Conservation (phyloP, 2,797 vertebrate genomes). For the Silurus aristotelis region DNA sequence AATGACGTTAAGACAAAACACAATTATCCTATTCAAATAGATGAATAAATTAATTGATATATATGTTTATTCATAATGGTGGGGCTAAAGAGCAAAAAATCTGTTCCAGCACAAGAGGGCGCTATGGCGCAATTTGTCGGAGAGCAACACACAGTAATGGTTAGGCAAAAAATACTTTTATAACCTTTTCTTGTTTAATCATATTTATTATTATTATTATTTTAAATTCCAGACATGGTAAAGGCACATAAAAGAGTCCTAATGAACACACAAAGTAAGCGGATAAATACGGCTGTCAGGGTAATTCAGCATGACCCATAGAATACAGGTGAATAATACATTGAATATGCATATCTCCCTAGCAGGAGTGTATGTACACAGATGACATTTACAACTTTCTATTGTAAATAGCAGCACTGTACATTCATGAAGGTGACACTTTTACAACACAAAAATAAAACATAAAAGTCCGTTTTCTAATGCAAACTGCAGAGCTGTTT, state of each 20-base stretch:
- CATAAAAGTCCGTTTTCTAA: neutral
- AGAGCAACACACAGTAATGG: neutral
- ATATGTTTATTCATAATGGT: neutral
- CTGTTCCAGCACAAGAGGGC: slow-evolving; percentile 42
- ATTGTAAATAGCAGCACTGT: slow-evolving; percentile 58
- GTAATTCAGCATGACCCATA: slow-evolving; percentile 43
- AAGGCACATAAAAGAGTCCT: slow-evolving; percentile 51
- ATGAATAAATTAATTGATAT: neutral
- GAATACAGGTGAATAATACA: slow-evolving; percentile 52
- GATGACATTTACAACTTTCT: slow-evolving; percentile 52
- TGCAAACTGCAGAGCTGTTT: neutral
- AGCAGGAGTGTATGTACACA: slow-evolving; percentile 50
- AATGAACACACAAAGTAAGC: slow-evolving; percentile 41
- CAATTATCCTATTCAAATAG: neutral
- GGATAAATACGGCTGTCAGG: slow-evolving; percentile 52
- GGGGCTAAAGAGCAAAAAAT: slow-evolving; percentile 3
- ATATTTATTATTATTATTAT: slow-evolving; percentile 2
- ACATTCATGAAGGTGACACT: slow-evolving; percentile 52
- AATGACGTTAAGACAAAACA: neutral
- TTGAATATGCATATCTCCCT: slow-evolving; percentile 46
- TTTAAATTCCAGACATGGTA: slow-evolving; percentile 42
- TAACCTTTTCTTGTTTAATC: neutral
- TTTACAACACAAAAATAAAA: slow-evolving; percentile 21
- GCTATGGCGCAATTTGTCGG: slow-evolving; percentile 23
- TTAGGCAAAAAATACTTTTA: neutral